These are phyloP conservation scores for Anagrus nilaparvatae DNA, from an alignment of 1,140 invertebrate species.

Conservation along the genomic window DNA sequence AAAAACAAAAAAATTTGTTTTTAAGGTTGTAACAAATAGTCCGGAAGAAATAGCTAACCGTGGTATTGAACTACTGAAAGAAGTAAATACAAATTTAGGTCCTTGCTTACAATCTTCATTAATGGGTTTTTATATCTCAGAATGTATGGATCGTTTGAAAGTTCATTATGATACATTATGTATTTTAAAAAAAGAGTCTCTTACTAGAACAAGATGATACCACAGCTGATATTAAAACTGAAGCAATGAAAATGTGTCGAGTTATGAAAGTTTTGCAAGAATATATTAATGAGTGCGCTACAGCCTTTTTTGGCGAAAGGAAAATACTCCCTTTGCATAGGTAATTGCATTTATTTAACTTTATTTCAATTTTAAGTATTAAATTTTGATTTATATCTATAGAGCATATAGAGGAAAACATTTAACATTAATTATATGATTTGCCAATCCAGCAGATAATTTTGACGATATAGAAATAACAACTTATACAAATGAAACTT, in stretches of 20 bases:
- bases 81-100: slow-evolving; percentile 89
- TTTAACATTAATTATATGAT: slow-evolving; percentile 74
- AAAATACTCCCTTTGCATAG: slow-evolving; percentile 79
- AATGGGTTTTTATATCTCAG: slow-evolving; percentile 76
- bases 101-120: slow-evolving; percentile 67
- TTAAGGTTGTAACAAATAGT: slow-evolving; percentile 74
- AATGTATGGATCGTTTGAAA: slow-evolving; percentile 79
- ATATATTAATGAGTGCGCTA: slow-evolving; percentile 93
- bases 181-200: slow-evolving; percentile 48
- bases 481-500: slow-evolving; percentile 90
- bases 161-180: slow-evolving; percentile 68
- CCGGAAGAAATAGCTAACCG: slow-evolving; percentile 84
- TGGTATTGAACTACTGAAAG: slow-evolving; percentile 83
- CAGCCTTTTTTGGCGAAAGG: slow-evolving; percentile 80
- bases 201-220: slow-evolving; percentile 34
- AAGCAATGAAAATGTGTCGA: slow-evolving; percentile 85
- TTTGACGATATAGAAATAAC: slow-evolving; percentile 87
- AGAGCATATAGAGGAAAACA: slow-evolving; percentile 85
- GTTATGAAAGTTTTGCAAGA: slow-evolving; percentile 90
- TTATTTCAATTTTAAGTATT: slow-evolving; percentile 7
- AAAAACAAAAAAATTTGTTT: slow-evolving; percentile 18
- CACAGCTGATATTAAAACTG: slow-evolving; percentile 45
- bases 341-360: slow-evolving; percentile 33
- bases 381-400: slow-evolving; percentile 24
- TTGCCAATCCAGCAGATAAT: slow-evolving; percentile 81